Evolutionary conservation across 2,888 invertebrate species (phyloP), one percentile per base, ranked within the genome.

Genomic region (Gymnoscelis rufifasciata): DNA sequence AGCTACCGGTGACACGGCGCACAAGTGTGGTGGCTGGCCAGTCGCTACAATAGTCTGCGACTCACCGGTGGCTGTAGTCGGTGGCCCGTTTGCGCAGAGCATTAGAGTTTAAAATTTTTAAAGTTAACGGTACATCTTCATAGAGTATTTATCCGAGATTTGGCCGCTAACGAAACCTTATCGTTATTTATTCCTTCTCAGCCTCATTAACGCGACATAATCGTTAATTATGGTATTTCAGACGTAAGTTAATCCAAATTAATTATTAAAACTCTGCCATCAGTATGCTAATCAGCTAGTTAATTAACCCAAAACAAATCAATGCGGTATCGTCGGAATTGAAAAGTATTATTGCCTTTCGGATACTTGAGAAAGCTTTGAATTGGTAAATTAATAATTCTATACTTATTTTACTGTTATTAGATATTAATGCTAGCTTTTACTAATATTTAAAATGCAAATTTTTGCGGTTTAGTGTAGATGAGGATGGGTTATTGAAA

Each of bases 281-380:
- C 35, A 38, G 46, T 48, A 51, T 47, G 43, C 11, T 27, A 37
- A 27, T 42, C 40, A 36, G 39, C 46, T 38, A 29, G 45, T 47
- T 39, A 30, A 43, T 50, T 47, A 35, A 46, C 28, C 35, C 40
- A 29, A 45, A 47, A 43, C 39, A 45, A 43, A 43, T 44, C 31
- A 46, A 24, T 14, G 38, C 14, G 76, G 78, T 74, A 80, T 78
- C 80, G 82, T 83, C 83, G 82, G 35, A 43, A 48, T 46, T 37
- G 37, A 24, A 12, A 30, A 15, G 37, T 36, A 36, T n/a, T n/a
- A n/a, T n/a, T n/a, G n/a, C 35, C 28, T 28, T 19, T 19, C 8
- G 5, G 15, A 13, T 33, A 15, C 14, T 33, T 15, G 30, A 30
- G 13, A 14, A 30, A 30, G 8, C 13, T 13, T 2, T 13, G 12